Evolutionary conservation across 2,888 invertebrate species (phyloP).

Genomic region (Torymus auratus): DNA sequence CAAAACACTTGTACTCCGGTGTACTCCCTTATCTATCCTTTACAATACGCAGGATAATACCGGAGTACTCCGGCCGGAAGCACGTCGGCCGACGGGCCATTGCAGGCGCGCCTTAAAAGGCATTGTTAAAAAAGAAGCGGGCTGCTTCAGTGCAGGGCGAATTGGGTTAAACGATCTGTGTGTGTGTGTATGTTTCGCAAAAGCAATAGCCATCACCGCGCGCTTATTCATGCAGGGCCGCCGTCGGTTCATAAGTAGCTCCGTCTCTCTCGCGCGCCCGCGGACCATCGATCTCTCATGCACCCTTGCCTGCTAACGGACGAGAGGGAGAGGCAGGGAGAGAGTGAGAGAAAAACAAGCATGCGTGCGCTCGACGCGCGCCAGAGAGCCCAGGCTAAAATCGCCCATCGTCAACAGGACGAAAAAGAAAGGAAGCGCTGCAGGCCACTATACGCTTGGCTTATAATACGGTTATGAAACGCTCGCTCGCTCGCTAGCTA

Average conservation of each 20-base stretch:
- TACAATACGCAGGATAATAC: no score
- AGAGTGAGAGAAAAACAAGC: slow-evolving; percentile 34
- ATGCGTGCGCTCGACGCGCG: slow-evolving; percentile 31
- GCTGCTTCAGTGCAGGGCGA: slow-evolving; percentile 19
- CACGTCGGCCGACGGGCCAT: no score
- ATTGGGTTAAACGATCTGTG: slow-evolving; percentile 65
- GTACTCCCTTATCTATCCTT: no score
- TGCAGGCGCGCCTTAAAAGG: slow-evolving; percentile 8
- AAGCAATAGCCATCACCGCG: slow-evolving; percentile 36
- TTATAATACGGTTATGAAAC: no score
- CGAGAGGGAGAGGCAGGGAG: slow-evolving; percentile 1
- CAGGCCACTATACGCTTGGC: not conserved
- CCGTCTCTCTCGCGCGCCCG: not conserved
- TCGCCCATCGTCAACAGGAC: not conserved
- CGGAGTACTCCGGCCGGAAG: no score
- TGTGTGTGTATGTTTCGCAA: slow-evolving; percentile 39
- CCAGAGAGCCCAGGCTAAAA: slow-evolving; percentile 1
- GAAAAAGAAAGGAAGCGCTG: not conserved
- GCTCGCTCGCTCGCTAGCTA: no score
- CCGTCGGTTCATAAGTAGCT: not conserved
- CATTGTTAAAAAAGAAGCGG: no score
- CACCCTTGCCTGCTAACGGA: not conserved
- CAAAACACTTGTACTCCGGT: no score
- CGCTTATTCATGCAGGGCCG: not conserved
- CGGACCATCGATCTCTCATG: slow-evolving; percentile 43